These are phyloP conservation scores for Acanthopagrus latus DNA, from an alignment of 2,797 vertebrate genomes.

Conservation along the genomic window DNA sequence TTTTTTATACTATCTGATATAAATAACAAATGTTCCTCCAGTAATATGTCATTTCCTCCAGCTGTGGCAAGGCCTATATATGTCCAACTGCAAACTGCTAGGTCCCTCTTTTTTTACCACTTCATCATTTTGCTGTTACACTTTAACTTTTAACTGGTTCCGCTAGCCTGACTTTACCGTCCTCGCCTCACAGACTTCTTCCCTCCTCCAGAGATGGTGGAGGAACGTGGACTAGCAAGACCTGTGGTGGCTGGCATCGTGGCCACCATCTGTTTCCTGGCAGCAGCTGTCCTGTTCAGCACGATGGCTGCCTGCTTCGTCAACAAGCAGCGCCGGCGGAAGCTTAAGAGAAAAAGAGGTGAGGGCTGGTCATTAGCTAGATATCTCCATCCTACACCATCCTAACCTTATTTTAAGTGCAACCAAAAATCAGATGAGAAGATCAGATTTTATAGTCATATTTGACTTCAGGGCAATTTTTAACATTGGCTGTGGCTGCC, in stretches of 20 bases:
- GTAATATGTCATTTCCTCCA: not conserved
- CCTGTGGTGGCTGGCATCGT: conserved; percentile 97
- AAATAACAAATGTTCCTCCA: not conserved
- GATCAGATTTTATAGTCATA: not conserved
- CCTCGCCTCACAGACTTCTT: conserved; percentile 90
- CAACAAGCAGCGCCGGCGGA: conserved; percentile 96
- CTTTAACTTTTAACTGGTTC: not conserved
- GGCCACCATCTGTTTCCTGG: conserved; percentile 98
- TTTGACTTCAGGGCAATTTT: not conserved
- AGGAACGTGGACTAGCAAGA: conserved; percentile 93
- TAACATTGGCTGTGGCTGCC: not conserved
- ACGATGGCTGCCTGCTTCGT: conserved; percentile 98
- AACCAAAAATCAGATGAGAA: not conserved
- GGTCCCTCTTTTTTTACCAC: not conserved
- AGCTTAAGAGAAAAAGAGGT: conserved; percentile 98
- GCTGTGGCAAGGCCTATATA: not conserved
- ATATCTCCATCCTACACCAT: not conserved
- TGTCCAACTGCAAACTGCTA: not conserved
- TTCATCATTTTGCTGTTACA: not conserved
- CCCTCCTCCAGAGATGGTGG: conserved; percentile 94
- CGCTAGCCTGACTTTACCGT: not conserved
- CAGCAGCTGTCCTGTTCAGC: conserved; percentile 96
- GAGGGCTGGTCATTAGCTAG: conserved; percentile 39
- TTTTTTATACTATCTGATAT: not conserved
- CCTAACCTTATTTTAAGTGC: not conserved